Percentiles rank a stretch among this genome's conserved stretches.
phyloP scores from a whole-genome alignment of 2,888 invertebrate genomes.

The Polia nebulosa region DNA sequence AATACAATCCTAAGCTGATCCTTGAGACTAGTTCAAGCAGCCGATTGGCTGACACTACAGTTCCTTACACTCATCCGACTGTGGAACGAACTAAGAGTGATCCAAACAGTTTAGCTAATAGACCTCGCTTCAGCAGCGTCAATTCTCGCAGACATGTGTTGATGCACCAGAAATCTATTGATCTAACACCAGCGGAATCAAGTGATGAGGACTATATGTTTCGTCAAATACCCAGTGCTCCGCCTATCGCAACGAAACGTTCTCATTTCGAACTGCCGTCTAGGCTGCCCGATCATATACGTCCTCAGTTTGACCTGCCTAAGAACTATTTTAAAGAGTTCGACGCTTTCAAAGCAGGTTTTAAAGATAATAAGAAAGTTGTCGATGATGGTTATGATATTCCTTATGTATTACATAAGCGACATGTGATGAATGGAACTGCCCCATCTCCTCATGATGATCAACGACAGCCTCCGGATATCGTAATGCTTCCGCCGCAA shows the following conservation, averaged over 20 bases:
- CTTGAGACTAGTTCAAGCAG: constrained; percentile 90
- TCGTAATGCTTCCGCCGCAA: constrained; percentile 86
- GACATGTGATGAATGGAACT: constrained; percentile 96
- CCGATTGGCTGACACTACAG: constrained; percentile 87
- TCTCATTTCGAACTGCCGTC: constrained; percentile 93
- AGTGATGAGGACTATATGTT: constrained; percentile 96
- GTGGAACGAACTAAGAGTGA: constrained; percentile 97
- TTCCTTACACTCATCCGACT: constrained; percentile 93
- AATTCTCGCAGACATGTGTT: constrained; percentile 94
- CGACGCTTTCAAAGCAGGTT: constrained; percentile 90
- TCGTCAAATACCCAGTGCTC: constrained; percentile 94
- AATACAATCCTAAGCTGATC: constrained; percentile 93
- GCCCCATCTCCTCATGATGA: constrained; percentile 91
- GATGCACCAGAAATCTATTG: constrained; percentile 97
- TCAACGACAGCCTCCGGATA: constrained; percentile 85
- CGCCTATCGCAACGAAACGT: constrained; percentile 93
- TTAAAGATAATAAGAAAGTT: constrained; percentile 88
- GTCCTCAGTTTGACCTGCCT: constrained; percentile 93
- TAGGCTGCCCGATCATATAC: constrained; percentile 90
- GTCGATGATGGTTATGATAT: constrained; percentile 93
- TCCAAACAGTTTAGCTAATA: constrained; percentile 94
- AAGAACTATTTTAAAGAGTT: constrained; percentile 94
- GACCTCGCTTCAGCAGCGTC: constrained; percentile 94
- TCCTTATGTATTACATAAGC: constrained; percentile 96
- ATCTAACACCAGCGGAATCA: constrained; percentile 96